Evolutionary conservation across 1,140 invertebrate genomes (phyloP), one percentile per base, ranked within the genome.

Genomic region (Leptopilina clavipes): DNA sequence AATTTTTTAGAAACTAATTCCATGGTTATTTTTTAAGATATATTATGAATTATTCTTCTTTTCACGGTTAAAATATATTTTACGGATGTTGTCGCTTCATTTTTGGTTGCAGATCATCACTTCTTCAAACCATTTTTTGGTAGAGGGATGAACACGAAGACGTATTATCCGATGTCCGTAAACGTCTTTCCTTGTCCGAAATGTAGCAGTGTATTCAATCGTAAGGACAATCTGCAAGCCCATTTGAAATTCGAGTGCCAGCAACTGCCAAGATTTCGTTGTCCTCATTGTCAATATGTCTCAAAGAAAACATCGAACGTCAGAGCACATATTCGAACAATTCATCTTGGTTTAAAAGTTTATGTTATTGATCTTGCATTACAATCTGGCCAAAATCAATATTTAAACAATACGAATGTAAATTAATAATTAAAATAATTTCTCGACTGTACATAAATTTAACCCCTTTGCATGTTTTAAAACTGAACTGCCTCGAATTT

Each of bases 231-330:
- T 83, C 84, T 91, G 40, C 86, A 87, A 22, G 89, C 88, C 37
- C 92, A 89, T 37, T 82, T 92, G 19, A 92, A 92, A 70, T 92
- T 89, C 79, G 92, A 93, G 78, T 93, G 92, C 77, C 91, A 91
- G n/a, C 89, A 91, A 43, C 86, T 87, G 70, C 90, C 91, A 10
- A 85, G 91, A 78, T 93, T 93, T 78, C 84, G 86, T 25, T 93
- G 92, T 77, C 91, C 92, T 14, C 85, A 91, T 73, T 93, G 92
- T 76, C 83, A 84, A 3, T 88, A 89, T 72, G 78, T 83, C 10
- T 89, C 90, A 5, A 89, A 89, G 74, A 90, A 91, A 74, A 89
- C 90, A 48, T 90, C 90, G 71, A 89, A 91, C 72, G 79, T 86
- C 7, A 76, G 84, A 70, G 81, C 83, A 0, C 86, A 88, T 25